Base-by-base conservation (phyloP, 1,140 invertebrate genomes). In the Mercenaria mercenaria region DNA sequence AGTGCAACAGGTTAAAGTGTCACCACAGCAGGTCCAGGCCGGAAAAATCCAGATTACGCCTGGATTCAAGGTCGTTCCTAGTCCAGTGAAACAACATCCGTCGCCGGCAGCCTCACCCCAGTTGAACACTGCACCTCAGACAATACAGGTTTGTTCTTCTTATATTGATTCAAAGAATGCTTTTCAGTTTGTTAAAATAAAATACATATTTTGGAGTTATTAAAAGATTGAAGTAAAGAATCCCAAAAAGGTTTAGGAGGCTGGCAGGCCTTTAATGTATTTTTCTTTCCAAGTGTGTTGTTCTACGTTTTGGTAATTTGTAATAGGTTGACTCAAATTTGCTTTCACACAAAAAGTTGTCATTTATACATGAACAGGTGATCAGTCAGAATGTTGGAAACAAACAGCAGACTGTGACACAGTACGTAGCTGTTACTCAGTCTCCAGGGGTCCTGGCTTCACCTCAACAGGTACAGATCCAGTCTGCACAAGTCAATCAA, bases 351-450 rank as follows among this genome's bases (percentile, higher is more conserved):
- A n/a, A n/a, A n/a, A n/a, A n/a, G n/a, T n/a, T n/a, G n/a, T n/a
- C n/a, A n/a, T n/a, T n/a, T n/a, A n/a, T n/a, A n/a, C n/a, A n/a
- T n/a, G n/a, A n/a, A n/a, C 81, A 91, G 81, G 89, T 91, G 18
- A 88, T 93, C 10, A 88, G 91, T 72, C 87, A 92, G 64, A 93
- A 91, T 47, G 41, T 79, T 23, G 47, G 76, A 18, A 81, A 79
- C 34, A 85, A 50, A 11, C 90, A 89, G 56, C 92, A 94, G 89
- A 82, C 89, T n/a, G 83, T 94, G 23, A 92, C 94, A 43, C 93
- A 94, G 79, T 91, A 93, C 69, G 89, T 94, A 23, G 87, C 93
- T n/a, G 91, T 94, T 15, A 93, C 41, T 41, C 93, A 93, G 50
- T 82, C 91, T 3, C 89, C 91, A 23, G 87, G 86, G 39, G 64